Evolutionary conservation across 2,888 invertebrate species (phyloP).

Genomic region (Tetropium fuscum): DNA sequence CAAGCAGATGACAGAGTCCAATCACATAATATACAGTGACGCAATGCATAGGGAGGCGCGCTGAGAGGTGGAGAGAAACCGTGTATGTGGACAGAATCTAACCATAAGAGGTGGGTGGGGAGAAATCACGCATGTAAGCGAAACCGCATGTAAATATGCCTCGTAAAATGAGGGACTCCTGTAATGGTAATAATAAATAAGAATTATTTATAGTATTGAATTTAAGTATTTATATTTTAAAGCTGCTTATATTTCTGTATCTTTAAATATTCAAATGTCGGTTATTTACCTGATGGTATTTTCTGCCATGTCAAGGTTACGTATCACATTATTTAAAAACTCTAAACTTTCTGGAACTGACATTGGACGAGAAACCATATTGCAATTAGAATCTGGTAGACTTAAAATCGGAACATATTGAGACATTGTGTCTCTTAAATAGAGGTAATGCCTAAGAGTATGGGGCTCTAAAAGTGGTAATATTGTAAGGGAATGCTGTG

Average conservation of each 20-base stretch:
- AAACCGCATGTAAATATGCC: too few species aligned
- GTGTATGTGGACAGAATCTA: too few species aligned
- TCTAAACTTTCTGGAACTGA: constrained; percentile 75
- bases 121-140: too few species aligned
- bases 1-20: too few species aligned
- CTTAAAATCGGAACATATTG: constrained; percentile 83
- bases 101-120: too few species aligned
- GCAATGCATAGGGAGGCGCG: too few species aligned
- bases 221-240: too few species aligned
- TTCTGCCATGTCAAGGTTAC: constrained; percentile 77
- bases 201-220: too few species aligned
- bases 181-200: too few species aligned
- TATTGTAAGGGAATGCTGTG: constrained; percentile 90
- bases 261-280: not conserved
- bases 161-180: too few species aligned
- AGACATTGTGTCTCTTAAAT: constrained; percentile 92
- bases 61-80: too few species aligned
- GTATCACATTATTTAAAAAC: constrained; percentile 80
- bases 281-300: constrained; percentile 67
- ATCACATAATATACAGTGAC: too few species aligned
- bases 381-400: constrained; percentile 64
- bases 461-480: constrained; percentile 92
- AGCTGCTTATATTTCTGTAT: not conserved
- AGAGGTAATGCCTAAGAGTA: constrained; percentile 92
- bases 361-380: constrained; percentile 63